phyloP scores from a whole-genome alignment of 2,113 vertebrate genomes.

The Rhinolophus sinicus region DNA sequence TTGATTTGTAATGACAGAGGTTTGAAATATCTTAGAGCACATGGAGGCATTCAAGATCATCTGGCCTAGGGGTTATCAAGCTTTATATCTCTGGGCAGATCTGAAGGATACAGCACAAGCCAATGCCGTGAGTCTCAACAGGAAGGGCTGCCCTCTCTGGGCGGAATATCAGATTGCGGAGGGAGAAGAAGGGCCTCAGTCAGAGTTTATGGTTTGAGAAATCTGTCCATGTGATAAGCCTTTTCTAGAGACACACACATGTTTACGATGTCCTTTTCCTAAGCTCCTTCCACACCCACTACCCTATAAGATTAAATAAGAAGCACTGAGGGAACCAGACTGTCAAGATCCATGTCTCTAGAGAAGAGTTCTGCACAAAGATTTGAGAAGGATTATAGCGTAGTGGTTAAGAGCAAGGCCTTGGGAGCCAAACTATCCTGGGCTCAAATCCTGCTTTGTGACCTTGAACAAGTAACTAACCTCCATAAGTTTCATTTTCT shows the following conservation, averaged over 20 bases:
- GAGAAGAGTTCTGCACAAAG: not conserved
- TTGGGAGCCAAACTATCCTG: not conserved
- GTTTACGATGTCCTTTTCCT: not conserved
- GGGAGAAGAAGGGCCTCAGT: not conserved
- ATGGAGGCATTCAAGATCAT: not conserved
- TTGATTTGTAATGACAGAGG: not conserved
- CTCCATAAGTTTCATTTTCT: not conserved
- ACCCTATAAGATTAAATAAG: not conserved
- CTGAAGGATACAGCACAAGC: not conserved
- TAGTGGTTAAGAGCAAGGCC: not conserved
- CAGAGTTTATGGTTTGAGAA: not conserved
- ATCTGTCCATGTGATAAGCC: not conserved
- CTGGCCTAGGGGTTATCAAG: not conserved
- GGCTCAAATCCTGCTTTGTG: not conserved
- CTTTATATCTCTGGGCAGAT: not conserved
- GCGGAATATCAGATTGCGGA: not conserved
- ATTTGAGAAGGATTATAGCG: not conserved
- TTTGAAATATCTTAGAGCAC: not conserved
- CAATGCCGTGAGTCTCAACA: not conserved
- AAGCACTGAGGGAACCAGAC: not conserved
- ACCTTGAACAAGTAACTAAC: not conserved
- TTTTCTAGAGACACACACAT: not conserved
- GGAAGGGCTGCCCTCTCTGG: not conserved
- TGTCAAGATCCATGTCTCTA: not conserved
- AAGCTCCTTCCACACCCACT: not conserved